Base-by-base conservation (phyloP, 2,797 vertebrate genomes). In the Dicrostonyx torquatus region DNA sequence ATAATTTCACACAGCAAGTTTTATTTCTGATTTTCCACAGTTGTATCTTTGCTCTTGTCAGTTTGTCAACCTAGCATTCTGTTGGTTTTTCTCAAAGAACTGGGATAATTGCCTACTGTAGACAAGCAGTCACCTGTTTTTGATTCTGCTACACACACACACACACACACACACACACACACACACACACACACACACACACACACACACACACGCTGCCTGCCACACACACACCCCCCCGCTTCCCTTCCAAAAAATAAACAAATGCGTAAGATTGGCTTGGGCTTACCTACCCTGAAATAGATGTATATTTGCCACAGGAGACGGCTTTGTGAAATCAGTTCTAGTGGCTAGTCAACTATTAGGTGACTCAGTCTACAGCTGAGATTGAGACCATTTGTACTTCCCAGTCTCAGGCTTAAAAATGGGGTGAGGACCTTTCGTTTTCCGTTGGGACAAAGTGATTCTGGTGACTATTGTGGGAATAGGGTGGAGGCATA, bases 51-150 rank as follows among this genome's bases (percentile, higher is more conserved):
- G 9, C 37, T 20, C 58, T 86, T 73, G 17, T 92, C 62, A 48
- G 2, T 55, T 4, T 89, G 62, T 78, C 64, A 84, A 2, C 64
- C n/a, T 66, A 70, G 8, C 11, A 55, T 34, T 73, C 45, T 82
- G 43, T 50, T 80, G 58, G 70, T 72, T 83, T 43, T 84, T 50
- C n/a, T 82, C 8, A 84, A 50, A 58, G 82, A 80, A 31, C 37
- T 83, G 68, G 55, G 22, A 48, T 94, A 66, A 24, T 53, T 89
- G 24, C 66, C 53, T 50, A 11, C 29, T 17, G 31, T 75, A 94
- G 90, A 86, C 70, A 91, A 94, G 29, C 34, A 78, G 58, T 94
- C 88, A 34, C 73, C n/a, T 50, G 91, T 72, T 22, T 90, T 87
- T 73, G 22, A 83, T 50, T 93, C 20, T 82, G 73, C 18, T 78